A percentile compares a stretch with the other conserved stretches of the same genome.
These are phyloP conservation scores for Mus spicilegus DNA, from an alignment of 2,113 vertebrate genomes.

Conservation along the genomic window DNA sequence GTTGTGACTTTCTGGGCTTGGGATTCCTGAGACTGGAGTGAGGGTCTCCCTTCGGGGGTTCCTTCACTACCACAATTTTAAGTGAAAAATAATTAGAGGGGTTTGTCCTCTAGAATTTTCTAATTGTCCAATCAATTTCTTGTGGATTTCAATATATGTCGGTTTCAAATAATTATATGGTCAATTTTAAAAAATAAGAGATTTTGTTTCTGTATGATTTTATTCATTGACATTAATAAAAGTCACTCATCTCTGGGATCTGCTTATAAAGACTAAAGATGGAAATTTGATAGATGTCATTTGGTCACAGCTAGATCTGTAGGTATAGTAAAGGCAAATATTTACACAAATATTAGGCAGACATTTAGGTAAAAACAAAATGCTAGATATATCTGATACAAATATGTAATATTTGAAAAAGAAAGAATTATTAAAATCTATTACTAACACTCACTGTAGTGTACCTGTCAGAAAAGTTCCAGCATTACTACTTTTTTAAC, in stretches of 20 bases:
- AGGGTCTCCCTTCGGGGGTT: too few species aligned
- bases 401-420: background rate
- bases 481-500: background rate
- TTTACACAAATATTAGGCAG: background rate
- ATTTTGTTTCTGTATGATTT: background rate
- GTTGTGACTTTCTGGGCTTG: too few species aligned
- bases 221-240: background rate
- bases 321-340: background rate
- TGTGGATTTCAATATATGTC: background rate
- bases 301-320: background rate
- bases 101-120: background rate
- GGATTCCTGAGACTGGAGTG: too few species aligned
- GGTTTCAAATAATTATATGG: background rate
- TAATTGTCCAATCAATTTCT: background rate
- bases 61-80: background rate
- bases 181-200: conserved; percentile 4
- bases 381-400: background rate
- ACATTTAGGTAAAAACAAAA: background rate
- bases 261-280: background rate
- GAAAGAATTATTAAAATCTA: background rate
- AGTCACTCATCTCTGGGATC: background rate
- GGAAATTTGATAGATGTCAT: background rate
- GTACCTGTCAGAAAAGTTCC: background rate
- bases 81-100: background rate
- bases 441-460: background rate